Base-by-base conservation (phyloP, 2,797 vertebrate genomes). In the Eleutherodactylus coqui region DNA sequence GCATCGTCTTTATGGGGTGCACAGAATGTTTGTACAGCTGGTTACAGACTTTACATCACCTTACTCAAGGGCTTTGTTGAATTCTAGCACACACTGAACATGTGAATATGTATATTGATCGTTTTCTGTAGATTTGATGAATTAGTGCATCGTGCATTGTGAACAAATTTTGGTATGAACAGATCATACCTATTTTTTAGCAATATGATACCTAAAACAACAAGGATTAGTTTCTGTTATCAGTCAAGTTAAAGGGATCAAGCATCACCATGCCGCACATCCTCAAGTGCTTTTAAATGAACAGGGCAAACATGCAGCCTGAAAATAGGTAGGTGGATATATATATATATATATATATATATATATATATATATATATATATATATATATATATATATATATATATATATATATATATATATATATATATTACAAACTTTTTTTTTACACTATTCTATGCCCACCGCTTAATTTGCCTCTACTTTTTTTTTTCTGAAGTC, bases 11-110 rank as follows among this genome's bases (percentile, higher is more conserved):
- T 10, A 79, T 24, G 29, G 43, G 53, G 70, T 79, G 75, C 81
- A 83, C 82, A 90, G 90, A 36, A 69, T 89, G 78, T 89, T 87
- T 90, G 53, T 90, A 91, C 82, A 88, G 86, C 88, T 81, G 36
- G 82, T 87, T 83, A 83, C 38, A 90, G 90, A 82, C 49, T 75
- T 27, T 82, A 69, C 62, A 81, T 38, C 32, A 72, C 91, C 79
- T 91, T 91, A 91, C 89, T 90, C 88, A 91, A 91, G 92, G 88
- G 88, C 89, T 91, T 89, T 88, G 76, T 90, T 90, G 89, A 92
- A 89, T 89, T n/a, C 85, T 76, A 88, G 47, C 90, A 84, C 43
- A 75, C 78, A 79, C 21, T 64, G 38, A 62, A 64, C 41, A 70
- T 77, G 27, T 85, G 51, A 73, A 69, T 76, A 67, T 90, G 91